Percentiles rank a stretch among this genome's conserved stretches.
Conservation (phyloP, 2,888 invertebrate genomes). For the Lycophotia porphyrea region DNA sequence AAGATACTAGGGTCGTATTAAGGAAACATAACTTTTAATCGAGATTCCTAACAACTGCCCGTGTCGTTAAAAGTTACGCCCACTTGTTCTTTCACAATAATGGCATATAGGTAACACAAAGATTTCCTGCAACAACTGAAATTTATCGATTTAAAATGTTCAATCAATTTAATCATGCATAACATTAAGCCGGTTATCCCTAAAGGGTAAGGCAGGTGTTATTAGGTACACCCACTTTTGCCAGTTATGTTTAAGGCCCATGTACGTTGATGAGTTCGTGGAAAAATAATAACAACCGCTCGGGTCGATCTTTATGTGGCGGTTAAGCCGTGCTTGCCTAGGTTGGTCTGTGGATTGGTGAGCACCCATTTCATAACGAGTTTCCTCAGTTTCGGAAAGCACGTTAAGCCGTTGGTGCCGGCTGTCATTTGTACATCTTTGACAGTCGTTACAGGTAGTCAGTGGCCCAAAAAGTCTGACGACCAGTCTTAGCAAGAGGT, state of each 20-base stretch:
- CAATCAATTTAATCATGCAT: background rate
- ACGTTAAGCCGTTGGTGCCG: too few species aligned
- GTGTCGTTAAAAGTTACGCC: conserved; percentile 5
- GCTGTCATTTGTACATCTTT: too few species aligned
- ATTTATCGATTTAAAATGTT: background rate
- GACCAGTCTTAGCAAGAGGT: too few species aligned
- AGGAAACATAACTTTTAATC: conserved; percentile 9
- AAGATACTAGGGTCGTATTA: background rate
- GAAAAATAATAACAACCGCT: too few species aligned
- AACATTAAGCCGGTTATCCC: background rate
- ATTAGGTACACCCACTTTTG: background rate
- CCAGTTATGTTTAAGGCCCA: background rate
- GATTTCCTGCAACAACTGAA: background rate
- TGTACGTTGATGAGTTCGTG: too few species aligned
- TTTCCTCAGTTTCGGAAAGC: too few species aligned
- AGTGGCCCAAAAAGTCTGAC: too few species aligned
- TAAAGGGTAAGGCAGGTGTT: background rate
- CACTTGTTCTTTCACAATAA: background rate
- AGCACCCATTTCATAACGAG: too few species aligned
- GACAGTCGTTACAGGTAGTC: too few species aligned
- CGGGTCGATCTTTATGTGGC: too few species aligned
- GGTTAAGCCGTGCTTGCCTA: too few species aligned
- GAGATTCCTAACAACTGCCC: background rate
- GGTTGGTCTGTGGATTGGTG: too few species aligned
- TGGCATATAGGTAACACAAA: background rate